phyloP scores from a whole-genome alignment of 2,888 invertebrate genomes.

The Drosophila kanekoi region DNA sequence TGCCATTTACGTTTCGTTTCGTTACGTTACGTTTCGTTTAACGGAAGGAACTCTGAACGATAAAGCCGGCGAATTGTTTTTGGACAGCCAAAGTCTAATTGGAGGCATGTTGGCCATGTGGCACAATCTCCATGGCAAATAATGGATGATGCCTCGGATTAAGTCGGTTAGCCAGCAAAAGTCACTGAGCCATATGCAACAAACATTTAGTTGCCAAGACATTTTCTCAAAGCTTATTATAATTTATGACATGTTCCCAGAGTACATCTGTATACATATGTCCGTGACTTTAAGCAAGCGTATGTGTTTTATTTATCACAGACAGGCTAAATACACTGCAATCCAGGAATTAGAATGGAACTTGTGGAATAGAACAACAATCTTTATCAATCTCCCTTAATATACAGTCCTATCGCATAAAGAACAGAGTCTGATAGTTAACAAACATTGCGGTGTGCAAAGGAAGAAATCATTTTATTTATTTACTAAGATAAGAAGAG shows the following conservation, averaged over 20 bases:
- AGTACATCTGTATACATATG: slow-evolving; percentile 17
- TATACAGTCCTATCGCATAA: too few species aligned
- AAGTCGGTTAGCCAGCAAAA: slow-evolving; percentile 33
- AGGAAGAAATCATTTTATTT: too few species aligned
- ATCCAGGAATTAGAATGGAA: neutral
- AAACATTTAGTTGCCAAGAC: slow-evolving; percentile 25
- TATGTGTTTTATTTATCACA: neutral
- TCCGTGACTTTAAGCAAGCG: neutral
- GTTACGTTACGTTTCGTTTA: slow-evolving; percentile 22
- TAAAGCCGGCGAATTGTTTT: slow-evolving; percentile 62
- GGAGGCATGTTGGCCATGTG: slow-evolving; percentile 51
- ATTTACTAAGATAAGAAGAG: too few species aligned
- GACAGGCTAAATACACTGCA: neutral
- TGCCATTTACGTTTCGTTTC: slow-evolving; percentile 23
- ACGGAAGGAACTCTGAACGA: slow-evolving; percentile 68
- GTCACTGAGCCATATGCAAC: slow-evolving; percentile 42
- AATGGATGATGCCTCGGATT: slow-evolving; percentile 35
- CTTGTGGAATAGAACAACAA: neutral
- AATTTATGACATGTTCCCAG: slow-evolving; percentile 43
- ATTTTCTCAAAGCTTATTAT: slow-evolving; percentile 41
- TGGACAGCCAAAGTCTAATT: slow-evolving; percentile 60
- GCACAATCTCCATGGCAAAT: slow-evolving; percentile 33
- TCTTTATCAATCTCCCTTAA: too few species aligned
- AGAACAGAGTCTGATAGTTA: too few species aligned
- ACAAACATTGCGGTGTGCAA: too few species aligned